phyloP scores from a whole-genome alignment of 2,888 invertebrate species.

The Trypoxylon attenuatum region DNA sequence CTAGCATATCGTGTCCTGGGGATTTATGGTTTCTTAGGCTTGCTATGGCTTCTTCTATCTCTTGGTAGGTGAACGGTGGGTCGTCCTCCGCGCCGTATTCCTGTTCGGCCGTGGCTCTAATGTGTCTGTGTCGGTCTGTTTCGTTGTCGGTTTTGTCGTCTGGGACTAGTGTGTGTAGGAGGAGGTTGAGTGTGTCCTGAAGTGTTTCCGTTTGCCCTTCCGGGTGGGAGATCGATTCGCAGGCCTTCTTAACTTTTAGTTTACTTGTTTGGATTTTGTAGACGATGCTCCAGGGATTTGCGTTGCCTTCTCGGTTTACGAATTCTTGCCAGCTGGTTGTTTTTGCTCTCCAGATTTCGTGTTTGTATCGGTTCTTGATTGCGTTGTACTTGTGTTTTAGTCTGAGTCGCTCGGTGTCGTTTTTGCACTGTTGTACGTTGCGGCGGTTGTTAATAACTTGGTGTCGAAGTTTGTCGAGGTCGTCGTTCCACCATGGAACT shows the following conservation, averaged over 20 bases:
- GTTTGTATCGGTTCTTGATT: neutral
- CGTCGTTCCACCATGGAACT: neutral
- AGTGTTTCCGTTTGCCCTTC: neutral
- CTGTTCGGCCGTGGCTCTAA: rapidly evolving
- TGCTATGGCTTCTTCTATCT: neutral
- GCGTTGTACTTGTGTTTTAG: neutral
- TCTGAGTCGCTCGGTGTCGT: too few species aligned
- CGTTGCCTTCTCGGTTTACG: neutral
- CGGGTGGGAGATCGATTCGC: neutral
- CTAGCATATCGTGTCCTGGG: neutral
- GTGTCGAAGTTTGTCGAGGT: neutral
- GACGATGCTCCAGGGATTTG: constrained; percentile 2
- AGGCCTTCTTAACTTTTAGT: neutral
- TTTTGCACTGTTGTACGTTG: neutral
- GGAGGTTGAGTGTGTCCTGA: neutral
- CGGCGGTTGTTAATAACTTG: neutral
- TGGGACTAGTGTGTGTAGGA: neutral
- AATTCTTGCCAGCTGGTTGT: neutral
- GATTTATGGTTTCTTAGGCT: neutral
- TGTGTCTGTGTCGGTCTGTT: neutral
- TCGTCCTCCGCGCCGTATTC: neutral
- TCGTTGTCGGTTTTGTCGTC: neutral
- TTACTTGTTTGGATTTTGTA: neutral
- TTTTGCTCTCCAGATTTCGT: neutral
- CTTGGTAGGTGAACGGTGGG: neutral